Base-by-base conservation (phyloP, 2,888 invertebrate species). In the Drosophila subsilvestris region DNA sequence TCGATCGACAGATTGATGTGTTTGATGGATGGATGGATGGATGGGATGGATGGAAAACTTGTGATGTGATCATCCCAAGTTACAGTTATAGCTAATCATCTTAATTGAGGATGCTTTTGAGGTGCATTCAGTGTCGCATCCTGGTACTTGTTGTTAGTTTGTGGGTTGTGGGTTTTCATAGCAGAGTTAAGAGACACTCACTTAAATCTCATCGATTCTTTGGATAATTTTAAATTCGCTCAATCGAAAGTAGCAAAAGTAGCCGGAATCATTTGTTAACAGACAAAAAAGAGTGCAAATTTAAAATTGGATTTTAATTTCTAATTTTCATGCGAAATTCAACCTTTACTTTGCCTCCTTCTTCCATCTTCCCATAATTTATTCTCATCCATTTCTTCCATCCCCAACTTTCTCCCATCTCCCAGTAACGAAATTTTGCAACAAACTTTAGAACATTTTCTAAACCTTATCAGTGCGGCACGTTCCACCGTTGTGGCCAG, bases 381-480 rank as follows among this genome's bases (percentile, higher is more conserved):
- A 1, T 12, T 14, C 27, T 10, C 12, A 3, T 3, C 29, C 8
- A 12, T 53, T n/a, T 4, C 29, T 48, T 10, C 1, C 37, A 6
- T 37, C 14, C 2, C 7, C 42, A 10, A 9, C 2, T 59, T 60
- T 59, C 47, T 20, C 0, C 37, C 42, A 48, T 18, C 14, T 37
- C 7, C 17, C 18, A 66, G 66, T 49, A 49, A 66, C 20, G 27
- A 14, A 17, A 27, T 22, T 68, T 48, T 53, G 54, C 37, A 27
- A 58, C 68, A 68, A 68, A 68, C 60, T 70, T 51, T 70, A 22
- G 56, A 51, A 53, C 55, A 47, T 48, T 55, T 18, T 27, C 14
- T 44, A 37, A 56, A 56, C 45, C 37, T 78, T 78, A 80, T 80
- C 83, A 56, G 17, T 1, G 53, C 59, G 60, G 70, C 76, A 65